Base-by-base conservation (phyloP, 2,113 vertebrate genomes). In the Haemorhous mexicanus region DNA sequence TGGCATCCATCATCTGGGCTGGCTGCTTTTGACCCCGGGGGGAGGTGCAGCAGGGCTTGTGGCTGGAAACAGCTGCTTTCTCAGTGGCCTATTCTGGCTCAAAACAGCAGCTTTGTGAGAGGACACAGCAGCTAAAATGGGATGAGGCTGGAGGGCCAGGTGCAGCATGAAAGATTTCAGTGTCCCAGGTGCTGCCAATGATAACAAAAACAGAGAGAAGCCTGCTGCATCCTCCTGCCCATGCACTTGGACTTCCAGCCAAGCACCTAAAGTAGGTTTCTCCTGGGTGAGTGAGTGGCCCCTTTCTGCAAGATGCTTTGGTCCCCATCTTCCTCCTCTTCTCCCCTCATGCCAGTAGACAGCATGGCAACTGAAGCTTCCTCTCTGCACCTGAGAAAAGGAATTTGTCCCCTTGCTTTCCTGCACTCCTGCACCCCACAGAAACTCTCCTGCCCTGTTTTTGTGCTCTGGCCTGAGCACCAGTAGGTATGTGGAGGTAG, bases 21-120 rank as follows among this genome's bases (percentile, higher is more conserved):
- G 81, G 32, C 37, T 67, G 68, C n/a, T 83, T 63, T 41, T 68
- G 32, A 52, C 5, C 11, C 14, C 0, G 0, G 11, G 3, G 2
- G 3, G 11, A 62, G 39, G 23, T 27, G 32, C n/a, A 66, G 46
- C 67, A 87, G 16, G 35, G 37, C 27, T 84, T 50, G 28, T 47
- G 64, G 28, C 91, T 87, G 66, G 35, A 81, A 93, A 90, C 22
- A 70, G 59, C 67, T 3, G 2, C 30, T 72, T 8, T 79, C 64
- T 80, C 1, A 0, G 23, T 41, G 43, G 14, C 47, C 17, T 85
- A 74, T 89, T 94, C 67, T 90, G 72, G 43, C 62, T 47, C 50
- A 87, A 26, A 96, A 22, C 70, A 77, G 59, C 32, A 24, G 37
- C 59, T 87, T 58, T 76, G 32, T 15, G 44, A 85, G 70, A 58